phyloP scores from a whole-genome alignment of 2,113 vertebrate species.

The Passer montanus region DNA sequence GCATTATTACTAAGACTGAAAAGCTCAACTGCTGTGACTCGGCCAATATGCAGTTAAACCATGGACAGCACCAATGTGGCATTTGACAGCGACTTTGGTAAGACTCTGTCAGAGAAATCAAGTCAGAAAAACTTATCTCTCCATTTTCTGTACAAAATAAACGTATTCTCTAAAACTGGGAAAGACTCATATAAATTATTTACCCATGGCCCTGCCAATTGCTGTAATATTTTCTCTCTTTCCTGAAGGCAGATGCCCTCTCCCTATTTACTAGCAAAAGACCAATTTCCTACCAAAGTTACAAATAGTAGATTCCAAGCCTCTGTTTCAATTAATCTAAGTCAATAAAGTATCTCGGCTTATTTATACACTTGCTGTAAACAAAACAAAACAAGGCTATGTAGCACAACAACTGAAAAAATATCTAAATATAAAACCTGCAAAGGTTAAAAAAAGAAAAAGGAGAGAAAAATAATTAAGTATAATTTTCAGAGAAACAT shows the following conservation, averaged over 20 bases:
- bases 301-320: neutral
- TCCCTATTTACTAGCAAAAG: neutral
- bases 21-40: neutral
- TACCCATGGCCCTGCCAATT: neutral
- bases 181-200: neutral
- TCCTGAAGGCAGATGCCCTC: neutral
- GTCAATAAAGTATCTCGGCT: neutral
- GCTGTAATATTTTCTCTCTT: neutral
- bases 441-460: neutral
- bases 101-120: neutral
- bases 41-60: neutral
- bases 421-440: neutral
- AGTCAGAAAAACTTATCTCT: neutral
- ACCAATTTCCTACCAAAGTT: neutral
- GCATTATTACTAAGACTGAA: neutral
- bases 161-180: neutral
- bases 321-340: neutral
- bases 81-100: fast-evolving
- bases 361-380: neutral
- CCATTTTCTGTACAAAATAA: neutral
- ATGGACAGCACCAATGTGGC: neutral
- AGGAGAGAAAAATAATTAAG: neutral
- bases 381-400: neutral
- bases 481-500: neutral
- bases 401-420: neutral